phyloP scores from a whole-genome alignment of 2,888 invertebrate species.

The Pheosia tremula region DNA sequence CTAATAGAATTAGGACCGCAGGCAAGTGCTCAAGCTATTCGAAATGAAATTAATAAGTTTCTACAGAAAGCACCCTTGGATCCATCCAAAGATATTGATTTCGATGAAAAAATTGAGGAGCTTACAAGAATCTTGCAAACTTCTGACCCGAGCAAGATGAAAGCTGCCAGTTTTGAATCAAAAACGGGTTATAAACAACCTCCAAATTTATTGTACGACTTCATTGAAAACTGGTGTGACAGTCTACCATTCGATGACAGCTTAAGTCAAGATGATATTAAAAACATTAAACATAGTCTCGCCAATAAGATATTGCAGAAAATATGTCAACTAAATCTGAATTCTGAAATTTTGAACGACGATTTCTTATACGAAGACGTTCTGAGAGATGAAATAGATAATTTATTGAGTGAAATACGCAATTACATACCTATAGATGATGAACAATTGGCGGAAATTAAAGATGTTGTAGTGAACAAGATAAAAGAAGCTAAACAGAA shows the following conservation, averaged over 20 bases:
- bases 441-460: slow-evolving; percentile 33
- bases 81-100: slow-evolving; percentile 15
- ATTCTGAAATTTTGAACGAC: slow-evolving; percentile 55
- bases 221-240: slow-evolving; percentile 47
- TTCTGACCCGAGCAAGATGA: neutral
- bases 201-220: slow-evolving; percentile 41
- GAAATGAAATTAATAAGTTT: slow-evolving; percentile 20
- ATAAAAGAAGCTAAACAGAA: slow-evolving; percentile 42
- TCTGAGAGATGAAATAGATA: slow-evolving; percentile 52
- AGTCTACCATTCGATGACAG: slow-evolving; percentile 40
- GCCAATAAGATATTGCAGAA: slow-evolving; percentile 46
- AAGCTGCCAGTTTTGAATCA: slow-evolving; percentile 7
- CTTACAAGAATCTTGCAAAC: slow-evolving; percentile 14
- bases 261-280: slow-evolving; percentile 33
- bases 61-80: slow-evolving; percentile 27
- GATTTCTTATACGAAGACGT: slow-evolving; percentile 51
- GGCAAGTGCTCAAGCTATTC: slow-evolving; percentile 11
- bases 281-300: slow-evolving; percentile 46
- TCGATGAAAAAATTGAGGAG: slow-evolving; percentile 22
- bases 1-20: slow-evolving; percentile 10
- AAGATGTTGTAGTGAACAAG: slow-evolving; percentile 43
- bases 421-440: slow-evolving; percentile 27
- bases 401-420: slow-evolving; percentile 30
- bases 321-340: slow-evolving; percentile 55
- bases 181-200: slow-evolving; percentile 29